Evolutionary conservation across 2,113 vertebrate species (phyloP).

Genomic region (Morone saxatilis): DNA sequence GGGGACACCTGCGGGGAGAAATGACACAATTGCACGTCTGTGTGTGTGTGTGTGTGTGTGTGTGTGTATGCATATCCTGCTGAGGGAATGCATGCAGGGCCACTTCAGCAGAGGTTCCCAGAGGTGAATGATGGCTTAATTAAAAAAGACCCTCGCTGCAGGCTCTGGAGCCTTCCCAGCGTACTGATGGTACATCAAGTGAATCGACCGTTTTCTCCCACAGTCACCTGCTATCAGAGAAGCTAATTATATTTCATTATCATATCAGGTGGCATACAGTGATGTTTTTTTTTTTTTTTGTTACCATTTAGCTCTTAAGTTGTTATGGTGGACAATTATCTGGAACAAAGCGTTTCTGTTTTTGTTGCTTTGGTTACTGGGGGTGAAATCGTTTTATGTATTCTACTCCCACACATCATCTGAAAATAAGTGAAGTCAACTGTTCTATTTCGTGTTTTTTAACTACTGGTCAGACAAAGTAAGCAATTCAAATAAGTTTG

Average conservation of each 20-base stretch:
- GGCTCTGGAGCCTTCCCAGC: conserved; percentile 47
- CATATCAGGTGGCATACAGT: conserved; percentile 10
- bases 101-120: conserved; percentile 58
- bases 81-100: conserved; percentile 8
- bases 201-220: conserved; percentile 42
- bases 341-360: conserved; percentile 1
- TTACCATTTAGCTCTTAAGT: conserved; percentile 15
- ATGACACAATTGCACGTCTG: conserved; percentile 1
- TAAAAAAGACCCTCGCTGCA: conserved; percentile 49
- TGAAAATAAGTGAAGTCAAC: neutral
- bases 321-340: conserved; percentile 33
- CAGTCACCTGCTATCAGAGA: conserved; percentile 34
- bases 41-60: conserved; percentile 24
- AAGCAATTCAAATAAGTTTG: neutral
- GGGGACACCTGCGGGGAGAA: conserved; percentile 18
- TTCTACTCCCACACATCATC: neutral
- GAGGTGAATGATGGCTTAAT: conserved; percentile 68
- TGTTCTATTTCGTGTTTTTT: neutral
- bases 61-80: conserved; percentile 4
- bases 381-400: neutral
- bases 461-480: neutral
- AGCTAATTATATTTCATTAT: conserved; percentile 45
- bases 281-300: neutral
- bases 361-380: neutral
- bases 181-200: conserved; percentile 25